Evolutionary conservation across 2,113 vertebrate genomes (phyloP), one percentile per base, ranked within the genome.

Genomic region (Euleptes europaea): DNA sequence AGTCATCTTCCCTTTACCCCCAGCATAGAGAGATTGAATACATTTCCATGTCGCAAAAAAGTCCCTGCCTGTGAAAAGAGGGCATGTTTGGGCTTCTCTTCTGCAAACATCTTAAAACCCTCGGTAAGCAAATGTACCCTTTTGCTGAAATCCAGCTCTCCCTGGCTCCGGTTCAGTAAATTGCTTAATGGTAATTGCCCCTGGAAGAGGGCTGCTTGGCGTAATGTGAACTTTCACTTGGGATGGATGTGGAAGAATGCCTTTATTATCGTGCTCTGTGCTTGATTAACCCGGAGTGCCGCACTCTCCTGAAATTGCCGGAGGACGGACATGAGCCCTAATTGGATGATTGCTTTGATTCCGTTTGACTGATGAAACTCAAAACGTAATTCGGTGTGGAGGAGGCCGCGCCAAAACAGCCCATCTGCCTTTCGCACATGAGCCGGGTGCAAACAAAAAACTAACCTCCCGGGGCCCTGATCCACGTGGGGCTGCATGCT

Each of bases 281-380:
- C 70, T 63, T 71, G 88, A 91, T 42, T 86, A 88, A 91, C 65
- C 74, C 76, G 83, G 74, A 72, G 78, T 31, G 65, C n/a, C 31
- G 33, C 54, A 73, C 75, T 60, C 17, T 76, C 82, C 88, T n/a
- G 40, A 76, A 73, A 91, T 63, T 85, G 90, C 94, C 89, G 78
- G 72, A 51, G 93, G 93, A 86, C 86, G 90, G 13, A 63, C 15
- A 65, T 0, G 0, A 63, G 86, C 69, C n/a, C 82, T 89, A 89
- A 93, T 91, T 91, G 78, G 78, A 76, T 66, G 91, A 88, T 88
- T 80, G 94, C 90, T 93, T 92, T 82, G 80, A 90, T 75, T 47
- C 86, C 69, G 83, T 72, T 86, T 77, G 81, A 85, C 80, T 89
- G 86, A 92, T 67, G 84, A 80, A 87, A 88, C 75, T 86, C 89